Percentiles rank a stretch among this genome's conserved stretches.
Conservation (phyloP, 1,140 invertebrate genomes). For the Lordiphosa stackelbergi region DNA sequence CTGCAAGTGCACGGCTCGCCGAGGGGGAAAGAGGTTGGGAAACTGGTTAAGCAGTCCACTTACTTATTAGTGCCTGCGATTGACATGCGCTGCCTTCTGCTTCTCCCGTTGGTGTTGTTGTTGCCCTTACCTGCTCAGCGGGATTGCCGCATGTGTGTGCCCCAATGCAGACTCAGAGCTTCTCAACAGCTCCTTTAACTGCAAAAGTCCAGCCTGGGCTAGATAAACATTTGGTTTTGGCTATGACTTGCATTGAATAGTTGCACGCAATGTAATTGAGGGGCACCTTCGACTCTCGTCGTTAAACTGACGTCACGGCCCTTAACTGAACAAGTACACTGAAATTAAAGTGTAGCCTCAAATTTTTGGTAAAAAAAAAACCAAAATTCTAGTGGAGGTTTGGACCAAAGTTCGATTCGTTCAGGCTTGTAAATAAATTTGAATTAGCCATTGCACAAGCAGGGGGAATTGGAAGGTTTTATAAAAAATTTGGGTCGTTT, state of each 20-base stretch:
- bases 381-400: no score
- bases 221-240: conserved; percentile 49
- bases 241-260: conserved; percentile 38
- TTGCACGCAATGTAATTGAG: conserved; percentile 66
- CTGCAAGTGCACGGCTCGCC: conserved; percentile 28
- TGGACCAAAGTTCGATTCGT: no score
- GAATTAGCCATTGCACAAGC: no score
- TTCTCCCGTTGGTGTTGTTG: conserved; percentile 6
- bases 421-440: no score
- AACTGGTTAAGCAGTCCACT: conserved; percentile 46
- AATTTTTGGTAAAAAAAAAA: no score
- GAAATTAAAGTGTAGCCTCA: no score
- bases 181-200: conserved; percentile 10
- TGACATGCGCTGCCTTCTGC: conserved; percentile 52
- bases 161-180: conserved; percentile 5
- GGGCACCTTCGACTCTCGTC: conserved; percentile 17
- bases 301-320: conserved; percentile 32
- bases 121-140: conserved; percentile 27
- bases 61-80: conserved; percentile 60
- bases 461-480: no score
- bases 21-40: conserved; percentile 3
- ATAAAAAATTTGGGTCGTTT: no score
- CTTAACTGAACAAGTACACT: neutral
- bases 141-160: conserved; percentile 31
- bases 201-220: conserved; percentile 14